A percentile compares a stretch with the other conserved stretches of the same genome.
These are phyloP conservation scores for Loriculus beryllinus DNA, from an alignment of 2,797 vertebrate genomes.

Conservation along the genomic window DNA sequence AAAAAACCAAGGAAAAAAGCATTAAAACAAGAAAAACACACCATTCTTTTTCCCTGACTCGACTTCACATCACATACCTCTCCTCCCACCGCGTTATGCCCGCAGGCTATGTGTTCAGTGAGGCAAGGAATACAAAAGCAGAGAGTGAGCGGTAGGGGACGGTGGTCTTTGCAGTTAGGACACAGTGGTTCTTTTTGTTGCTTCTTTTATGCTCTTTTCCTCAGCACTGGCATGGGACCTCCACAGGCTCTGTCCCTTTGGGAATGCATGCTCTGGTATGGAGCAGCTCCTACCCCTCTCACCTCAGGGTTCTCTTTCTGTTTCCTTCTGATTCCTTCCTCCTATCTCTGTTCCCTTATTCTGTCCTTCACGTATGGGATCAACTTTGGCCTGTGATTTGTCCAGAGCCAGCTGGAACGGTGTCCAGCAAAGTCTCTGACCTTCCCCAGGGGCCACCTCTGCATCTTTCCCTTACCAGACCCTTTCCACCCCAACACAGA, in stretches of 20 bases:
- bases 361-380: not conserved
- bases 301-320: not conserved
- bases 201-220: not conserved
- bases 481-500: not conserved
- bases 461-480: not conserved
- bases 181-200: not conserved
- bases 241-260: not conserved
- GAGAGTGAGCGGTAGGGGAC: accelerated
- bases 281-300: not conserved
- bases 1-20: not conserved
- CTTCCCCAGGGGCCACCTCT: not conserved
- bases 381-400: not conserved
- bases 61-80: not conserved
- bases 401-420: not conserved
- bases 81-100: accelerated
- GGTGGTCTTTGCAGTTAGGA: not conserved
- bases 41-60: not conserved
- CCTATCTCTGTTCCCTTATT: not conserved
- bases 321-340: not conserved
- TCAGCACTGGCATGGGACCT: not conserved
- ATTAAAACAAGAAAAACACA: not conserved
- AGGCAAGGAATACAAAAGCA: too few relatives aligned
- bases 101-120: accelerated
- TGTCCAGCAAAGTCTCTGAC: not conserved
- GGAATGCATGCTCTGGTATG: not conserved